phyloP scores from a whole-genome alignment of 2,797 vertebrate species.

The Gymnodraco acuticeps region DNA sequence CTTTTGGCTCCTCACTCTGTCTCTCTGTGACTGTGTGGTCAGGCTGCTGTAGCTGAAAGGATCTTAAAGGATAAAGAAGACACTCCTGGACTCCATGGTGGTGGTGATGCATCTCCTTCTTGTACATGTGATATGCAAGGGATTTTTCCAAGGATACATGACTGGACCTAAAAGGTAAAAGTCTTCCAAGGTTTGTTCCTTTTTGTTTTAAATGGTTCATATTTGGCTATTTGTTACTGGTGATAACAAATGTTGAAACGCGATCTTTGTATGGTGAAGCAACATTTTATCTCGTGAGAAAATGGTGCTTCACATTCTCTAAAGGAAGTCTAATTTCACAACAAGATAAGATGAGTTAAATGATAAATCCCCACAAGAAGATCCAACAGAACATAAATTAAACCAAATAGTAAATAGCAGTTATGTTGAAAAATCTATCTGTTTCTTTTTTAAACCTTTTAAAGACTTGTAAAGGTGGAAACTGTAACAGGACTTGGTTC shows the following conservation, averaged over 20 bases:
- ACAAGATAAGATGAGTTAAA: too few species aligned
- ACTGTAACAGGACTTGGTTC: constrained; percentile 45
- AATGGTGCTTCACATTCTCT: too few species aligned
- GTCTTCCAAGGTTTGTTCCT: not conserved
- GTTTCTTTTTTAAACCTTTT: constrained; percentile 20
- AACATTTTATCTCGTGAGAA: too few species aligned
- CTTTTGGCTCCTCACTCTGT: not conserved
- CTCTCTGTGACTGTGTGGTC: constrained; percentile 9
- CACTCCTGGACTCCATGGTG: not conserved
- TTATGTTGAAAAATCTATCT: constrained; percentile 10
- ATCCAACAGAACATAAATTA: not conserved
- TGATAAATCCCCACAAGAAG: too few species aligned
- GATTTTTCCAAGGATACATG: constrained; percentile 4
- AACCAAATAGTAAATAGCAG: not conserved
- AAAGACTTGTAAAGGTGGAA: constrained; percentile 32
- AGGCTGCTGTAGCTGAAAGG: constrained; percentile 4
- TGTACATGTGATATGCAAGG: constrained; percentile 17
- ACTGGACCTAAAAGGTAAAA: constrained; percentile 51
- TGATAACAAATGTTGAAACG: too few species aligned
- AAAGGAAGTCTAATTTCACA: too few species aligned
- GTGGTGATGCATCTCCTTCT: not conserved
- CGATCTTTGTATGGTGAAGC: too few species aligned
- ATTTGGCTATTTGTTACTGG: not conserved
- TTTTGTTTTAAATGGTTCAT: not conserved
- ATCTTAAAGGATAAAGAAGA: constrained; percentile 8